phyloP scores from a whole-genome alignment of 2,797 vertebrate species.

The Platalea minor region DNA sequence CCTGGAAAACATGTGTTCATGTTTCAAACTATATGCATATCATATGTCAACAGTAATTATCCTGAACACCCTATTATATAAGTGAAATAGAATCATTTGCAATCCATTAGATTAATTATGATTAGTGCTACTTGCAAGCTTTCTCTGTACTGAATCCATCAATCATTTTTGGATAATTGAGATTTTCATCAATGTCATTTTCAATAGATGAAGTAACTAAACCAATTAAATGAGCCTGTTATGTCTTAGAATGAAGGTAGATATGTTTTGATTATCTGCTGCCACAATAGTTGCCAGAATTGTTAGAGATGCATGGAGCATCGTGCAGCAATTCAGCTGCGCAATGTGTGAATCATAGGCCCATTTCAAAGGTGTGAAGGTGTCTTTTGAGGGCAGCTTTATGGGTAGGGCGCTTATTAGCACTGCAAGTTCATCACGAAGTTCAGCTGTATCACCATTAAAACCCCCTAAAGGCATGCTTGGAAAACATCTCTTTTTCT shows the following conservation, averaged over 20 bases:
- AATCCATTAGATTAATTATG: background rate
- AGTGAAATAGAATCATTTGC: background rate
- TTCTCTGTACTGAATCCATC: background rate
- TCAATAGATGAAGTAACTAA: background rate
- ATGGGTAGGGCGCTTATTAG: fast-evolving
- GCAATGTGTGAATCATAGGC: background rate
- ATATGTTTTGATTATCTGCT: background rate
- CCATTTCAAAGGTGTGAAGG: background rate
- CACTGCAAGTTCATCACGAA: background rate
- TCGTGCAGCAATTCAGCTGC: fast-evolving
- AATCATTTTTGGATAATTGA: background rate
- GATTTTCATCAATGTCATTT: background rate
- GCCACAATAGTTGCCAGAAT: background rate
- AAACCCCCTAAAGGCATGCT: background rate
- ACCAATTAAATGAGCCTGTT: background rate
- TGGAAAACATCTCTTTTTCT: background rate
- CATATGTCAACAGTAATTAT: background rate
- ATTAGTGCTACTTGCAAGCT: background rate
- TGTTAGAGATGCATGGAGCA: background rate
- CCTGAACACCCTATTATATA: background rate
- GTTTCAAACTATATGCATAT: background rate
- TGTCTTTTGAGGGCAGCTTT: background rate
- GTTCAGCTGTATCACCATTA: background rate
- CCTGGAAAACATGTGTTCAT: background rate
- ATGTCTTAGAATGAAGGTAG: background rate